A percentile compares a stretch with the other conserved stretches of the same genome.
Conservation (phyloP, 2,113 vertebrate genomes). For the Sapayoa aenigma region DNA sequence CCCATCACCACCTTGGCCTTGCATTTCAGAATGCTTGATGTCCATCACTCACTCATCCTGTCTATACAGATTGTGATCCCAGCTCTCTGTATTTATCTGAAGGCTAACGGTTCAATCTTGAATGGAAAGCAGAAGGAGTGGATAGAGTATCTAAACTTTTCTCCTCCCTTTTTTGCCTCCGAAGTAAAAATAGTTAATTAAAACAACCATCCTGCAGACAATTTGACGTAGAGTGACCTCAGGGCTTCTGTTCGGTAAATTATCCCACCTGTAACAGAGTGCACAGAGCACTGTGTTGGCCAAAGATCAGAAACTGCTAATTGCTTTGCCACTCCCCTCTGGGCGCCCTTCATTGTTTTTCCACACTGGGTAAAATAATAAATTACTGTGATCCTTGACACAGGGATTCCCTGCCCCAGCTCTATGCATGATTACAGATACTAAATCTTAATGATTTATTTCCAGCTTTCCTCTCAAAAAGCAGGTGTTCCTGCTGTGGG, state of each 20-base stretch:
- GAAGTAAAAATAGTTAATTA: slow-evolving; percentile 5
- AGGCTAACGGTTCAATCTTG: background rate
- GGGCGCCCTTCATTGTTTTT: background rate
- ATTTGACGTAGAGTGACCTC: background rate
- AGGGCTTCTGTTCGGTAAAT: background rate
- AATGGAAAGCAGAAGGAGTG: background rate
- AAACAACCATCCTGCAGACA: background rate
- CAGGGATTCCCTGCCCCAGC: background rate
- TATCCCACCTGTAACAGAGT: background rate
- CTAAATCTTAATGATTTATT: background rate
- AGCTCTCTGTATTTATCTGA: background rate
- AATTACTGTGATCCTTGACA: background rate
- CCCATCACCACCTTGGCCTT: background rate
- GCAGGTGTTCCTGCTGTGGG: background rate
- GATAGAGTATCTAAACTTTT: background rate
- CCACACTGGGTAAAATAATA: background rate
- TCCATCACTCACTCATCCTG: background rate
- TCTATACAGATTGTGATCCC: accelerated
- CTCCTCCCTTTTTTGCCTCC: background rate
- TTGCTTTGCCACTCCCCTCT: background rate
- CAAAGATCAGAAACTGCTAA: slow-evolving; percentile 10
- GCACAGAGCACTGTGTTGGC: background rate
- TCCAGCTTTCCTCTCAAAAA: background rate
- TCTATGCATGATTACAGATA: background rate
- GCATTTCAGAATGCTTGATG: background rate